Evolutionary conservation across 1,140 invertebrate genomes (phyloP).

Genomic region (Penaeus chinensis): DNA sequence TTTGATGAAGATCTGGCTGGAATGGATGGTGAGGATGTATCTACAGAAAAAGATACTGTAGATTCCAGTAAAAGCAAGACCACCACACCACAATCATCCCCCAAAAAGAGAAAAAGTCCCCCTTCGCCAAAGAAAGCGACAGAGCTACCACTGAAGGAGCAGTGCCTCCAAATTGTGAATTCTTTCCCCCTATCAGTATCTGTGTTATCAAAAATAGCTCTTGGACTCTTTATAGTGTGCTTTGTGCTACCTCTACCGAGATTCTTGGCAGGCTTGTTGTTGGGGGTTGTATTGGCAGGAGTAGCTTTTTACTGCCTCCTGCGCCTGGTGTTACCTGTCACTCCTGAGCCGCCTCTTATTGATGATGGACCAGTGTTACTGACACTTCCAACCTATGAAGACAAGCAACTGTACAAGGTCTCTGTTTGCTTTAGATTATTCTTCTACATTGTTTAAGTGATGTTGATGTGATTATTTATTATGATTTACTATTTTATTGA

Average conservation of each 20-base stretch:
- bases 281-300: slow-evolving; percentile 40
- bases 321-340: slow-evolving; percentile 17
- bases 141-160: slow-evolving; percentile 26
- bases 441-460: not conserved
- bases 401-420: slow-evolving; percentile 57
- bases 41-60: slow-evolving; percentile 16
- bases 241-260: slow-evolving; percentile 55
- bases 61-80: not conserved
- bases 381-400: slow-evolving; percentile 45
- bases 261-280: slow-evolving; percentile 48
- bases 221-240: slow-evolving; percentile 35
- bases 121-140: not conserved
- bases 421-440: not conserved
- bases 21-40: not conserved
- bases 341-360: not conserved
- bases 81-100: slow-evolving; percentile 17
- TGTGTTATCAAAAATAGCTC: slow-evolving; percentile 37
- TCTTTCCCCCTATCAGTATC: slow-evolving; percentile 19
- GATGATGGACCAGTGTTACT: slow-evolving; percentile 45
- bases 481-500: not conserved
- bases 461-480: slow-evolving; percentile 65
- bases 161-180: slow-evolving; percentile 17
- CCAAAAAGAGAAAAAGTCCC: slow-evolving; percentile 7
- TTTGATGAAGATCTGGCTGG: not conserved
- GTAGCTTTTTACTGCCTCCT: slow-evolving; percentile 39